phyloP scores from a whole-genome alignment of 2,797 vertebrate species.

The Eidolon dupreanum region DNA sequence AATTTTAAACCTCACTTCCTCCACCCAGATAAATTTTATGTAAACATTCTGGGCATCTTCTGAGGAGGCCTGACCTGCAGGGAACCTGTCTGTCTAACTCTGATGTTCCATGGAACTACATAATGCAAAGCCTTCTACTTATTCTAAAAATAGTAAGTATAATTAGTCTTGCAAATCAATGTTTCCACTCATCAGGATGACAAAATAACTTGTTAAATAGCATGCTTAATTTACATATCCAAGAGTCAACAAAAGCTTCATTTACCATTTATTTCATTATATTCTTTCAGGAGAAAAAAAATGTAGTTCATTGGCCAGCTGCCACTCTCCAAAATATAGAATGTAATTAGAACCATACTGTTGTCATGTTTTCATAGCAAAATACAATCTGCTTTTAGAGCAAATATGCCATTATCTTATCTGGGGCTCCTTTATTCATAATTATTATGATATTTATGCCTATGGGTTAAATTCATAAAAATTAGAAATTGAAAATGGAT shows the following conservation, averaged over 20 bases:
- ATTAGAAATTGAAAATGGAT: slow-evolving; percentile 70
- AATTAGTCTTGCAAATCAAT: slow-evolving; percentile 85
- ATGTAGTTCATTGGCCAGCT: slow-evolving; percentile 79
- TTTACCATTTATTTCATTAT: slow-evolving; percentile 82
- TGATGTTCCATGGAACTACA: background rate
- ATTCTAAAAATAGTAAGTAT: slow-evolving; percentile 80
- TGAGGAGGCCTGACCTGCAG: slow-evolving; percentile 13
- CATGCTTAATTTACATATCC: slow-evolving; percentile 83
- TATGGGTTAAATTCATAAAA: slow-evolving; percentile 80
- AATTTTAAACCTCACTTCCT: background rate
- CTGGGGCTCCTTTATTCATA: slow-evolving; percentile 72
- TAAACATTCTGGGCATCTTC: background rate
- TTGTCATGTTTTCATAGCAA: slow-evolving; percentile 79
- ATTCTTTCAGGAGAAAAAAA: slow-evolving; percentile 79
- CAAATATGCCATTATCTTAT: slow-evolving; percentile 77
- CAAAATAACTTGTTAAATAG: slow-evolving; percentile 85
- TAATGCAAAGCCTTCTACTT: slow-evolving; percentile 46
- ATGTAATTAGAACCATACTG: slow-evolving; percentile 81
- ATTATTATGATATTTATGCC: slow-evolving; percentile 69
- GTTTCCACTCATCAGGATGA: slow-evolving; percentile 83
- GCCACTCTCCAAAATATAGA: slow-evolving; percentile 80
- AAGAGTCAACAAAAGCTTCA: slow-evolving; percentile 83
- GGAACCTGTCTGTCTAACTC: slow-evolving; percentile 15
- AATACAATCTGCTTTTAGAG: slow-evolving; percentile 74
- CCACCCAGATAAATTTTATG: background rate